phyloP scores from a whole-genome alignment of 2,113 vertebrate genomes.

The Apaloderma vittatum region DNA sequence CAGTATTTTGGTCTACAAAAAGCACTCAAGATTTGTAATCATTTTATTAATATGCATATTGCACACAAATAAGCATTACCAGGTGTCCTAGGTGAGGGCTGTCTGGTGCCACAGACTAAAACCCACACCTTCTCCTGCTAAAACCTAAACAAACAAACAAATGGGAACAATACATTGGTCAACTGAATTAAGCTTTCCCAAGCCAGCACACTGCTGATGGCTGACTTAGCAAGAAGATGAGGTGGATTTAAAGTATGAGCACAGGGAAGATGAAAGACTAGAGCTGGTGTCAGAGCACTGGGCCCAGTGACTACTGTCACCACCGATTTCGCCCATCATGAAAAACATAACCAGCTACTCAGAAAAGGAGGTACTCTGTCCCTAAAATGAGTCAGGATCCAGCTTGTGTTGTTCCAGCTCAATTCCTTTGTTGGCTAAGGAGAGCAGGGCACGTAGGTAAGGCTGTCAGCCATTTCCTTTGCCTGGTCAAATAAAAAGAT shows the following conservation, averaged over 20 bases:
- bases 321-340: not conserved
- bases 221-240: not conserved
- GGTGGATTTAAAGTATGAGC: not conserved
- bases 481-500: not conserved
- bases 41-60: not conserved
- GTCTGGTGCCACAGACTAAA: not conserved
- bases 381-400: not conserved
- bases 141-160: not conserved
- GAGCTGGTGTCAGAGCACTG: not conserved
- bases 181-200: not conserved
- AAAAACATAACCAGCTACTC: not conserved
- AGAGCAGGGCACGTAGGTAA: not conserved
- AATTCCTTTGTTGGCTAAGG: not conserved
- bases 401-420: not conserved
- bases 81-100: not conserved
- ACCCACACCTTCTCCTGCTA: not conserved
- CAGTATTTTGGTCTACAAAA: not conserved
- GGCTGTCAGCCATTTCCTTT: not conserved
- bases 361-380: not conserved
- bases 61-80: not conserved
- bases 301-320: not conserved
- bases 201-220: not conserved
- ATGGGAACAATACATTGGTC: not conserved
- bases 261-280: not conserved
- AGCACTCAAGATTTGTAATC: not conserved